These are phyloP conservation scores for Halichoeres trimaculatus DNA, from an alignment of 2,113 vertebrate species.

Conservation along the genomic window DNA sequence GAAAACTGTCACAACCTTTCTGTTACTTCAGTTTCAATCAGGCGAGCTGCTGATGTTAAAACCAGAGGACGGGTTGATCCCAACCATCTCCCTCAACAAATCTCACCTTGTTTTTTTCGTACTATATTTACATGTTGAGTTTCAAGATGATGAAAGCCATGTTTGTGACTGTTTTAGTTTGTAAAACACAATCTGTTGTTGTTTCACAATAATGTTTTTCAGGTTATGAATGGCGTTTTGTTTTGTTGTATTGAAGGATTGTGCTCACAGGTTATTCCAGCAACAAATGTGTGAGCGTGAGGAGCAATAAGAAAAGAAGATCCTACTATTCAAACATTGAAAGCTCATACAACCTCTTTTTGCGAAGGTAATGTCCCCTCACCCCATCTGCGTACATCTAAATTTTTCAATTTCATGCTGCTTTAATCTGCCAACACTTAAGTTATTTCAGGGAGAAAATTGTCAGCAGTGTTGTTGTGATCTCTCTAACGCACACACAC, in stretches of 20 bases:
- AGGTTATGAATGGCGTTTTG: neutral
- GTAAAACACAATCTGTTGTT: neutral
- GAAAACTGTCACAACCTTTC: too few relatives aligned
- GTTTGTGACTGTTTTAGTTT: neutral
- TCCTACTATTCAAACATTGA: constrained; percentile 18
- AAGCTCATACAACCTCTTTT: constrained; percentile 7
- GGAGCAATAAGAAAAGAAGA: constrained; percentile 5
- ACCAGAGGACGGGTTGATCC: too few relatives aligned
- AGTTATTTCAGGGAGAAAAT: constrained; percentile 36
- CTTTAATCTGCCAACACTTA: constrained; percentile 34
- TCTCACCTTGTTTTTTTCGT: neutral
- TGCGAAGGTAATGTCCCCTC: neutral
- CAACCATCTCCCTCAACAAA: too few relatives aligned
- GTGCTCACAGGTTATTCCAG: neutral
- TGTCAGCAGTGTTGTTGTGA: constrained; percentile 29
- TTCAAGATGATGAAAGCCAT: neutral
- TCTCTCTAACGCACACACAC: constrained; percentile 13
- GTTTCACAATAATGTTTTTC: neutral
- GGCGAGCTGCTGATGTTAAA: too few relatives aligned
- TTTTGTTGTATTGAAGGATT: neutral
- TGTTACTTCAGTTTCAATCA: too few relatives aligned
- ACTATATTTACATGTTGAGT: neutral
- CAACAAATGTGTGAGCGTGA: constrained; percentile 33
- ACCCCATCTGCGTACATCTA: constrained; percentile 12
- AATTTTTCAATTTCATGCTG: constrained; percentile 53